Percentiles rank a stretch among this genome's conserved stretches.
Evolutionary conservation across 2,888 invertebrate genomes (phyloP).

Genomic region (Pseudanteris insignis): DNA sequence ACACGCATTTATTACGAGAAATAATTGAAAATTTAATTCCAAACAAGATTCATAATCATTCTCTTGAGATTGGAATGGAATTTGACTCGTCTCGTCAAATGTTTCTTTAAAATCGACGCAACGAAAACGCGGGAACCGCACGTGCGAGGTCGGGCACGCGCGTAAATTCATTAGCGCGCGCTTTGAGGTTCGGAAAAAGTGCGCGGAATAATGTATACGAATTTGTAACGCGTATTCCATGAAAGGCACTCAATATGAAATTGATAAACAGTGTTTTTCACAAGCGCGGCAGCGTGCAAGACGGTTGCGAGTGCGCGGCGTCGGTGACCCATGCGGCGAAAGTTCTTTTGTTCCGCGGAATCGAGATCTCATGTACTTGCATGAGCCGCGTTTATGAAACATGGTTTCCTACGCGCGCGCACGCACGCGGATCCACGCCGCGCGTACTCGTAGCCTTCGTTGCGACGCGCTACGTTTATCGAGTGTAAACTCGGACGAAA

Average conservation of each 20-base stretch:
- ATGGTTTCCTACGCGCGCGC: constrained; percentile 29
- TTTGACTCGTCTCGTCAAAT: no score
- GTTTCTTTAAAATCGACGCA: not conserved
- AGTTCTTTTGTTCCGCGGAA: constrained; percentile 60
- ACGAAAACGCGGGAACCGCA: not conserved
- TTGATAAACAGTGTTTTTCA: constrained; percentile 36
- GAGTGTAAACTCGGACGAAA: not conserved
- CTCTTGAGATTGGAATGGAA: no score
- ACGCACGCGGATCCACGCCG: constrained; percentile 13
- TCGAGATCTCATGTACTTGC: constrained; percentile 54
- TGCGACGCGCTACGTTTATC: no score
- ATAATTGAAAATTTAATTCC: no score
- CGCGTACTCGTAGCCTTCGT: constrained; percentile 11
- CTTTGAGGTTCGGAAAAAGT: not conserved
- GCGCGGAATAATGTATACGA: constrained; percentile 16
- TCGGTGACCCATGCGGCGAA: constrained; percentile 58
- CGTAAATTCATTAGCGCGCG: not conserved
- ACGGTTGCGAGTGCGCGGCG: constrained; percentile 33
- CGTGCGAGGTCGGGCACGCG: no score
- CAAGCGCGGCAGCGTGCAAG: no score
- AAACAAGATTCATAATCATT: no score
- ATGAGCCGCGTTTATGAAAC: constrained; percentile 51
- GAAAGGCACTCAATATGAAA: constrained; percentile 28
- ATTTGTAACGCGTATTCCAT: constrained; percentile 25
- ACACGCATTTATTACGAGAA: no score